Evolutionary conservation across 1,140 invertebrate species (phyloP).

Genomic region (Zaprionus inermis): DNA sequence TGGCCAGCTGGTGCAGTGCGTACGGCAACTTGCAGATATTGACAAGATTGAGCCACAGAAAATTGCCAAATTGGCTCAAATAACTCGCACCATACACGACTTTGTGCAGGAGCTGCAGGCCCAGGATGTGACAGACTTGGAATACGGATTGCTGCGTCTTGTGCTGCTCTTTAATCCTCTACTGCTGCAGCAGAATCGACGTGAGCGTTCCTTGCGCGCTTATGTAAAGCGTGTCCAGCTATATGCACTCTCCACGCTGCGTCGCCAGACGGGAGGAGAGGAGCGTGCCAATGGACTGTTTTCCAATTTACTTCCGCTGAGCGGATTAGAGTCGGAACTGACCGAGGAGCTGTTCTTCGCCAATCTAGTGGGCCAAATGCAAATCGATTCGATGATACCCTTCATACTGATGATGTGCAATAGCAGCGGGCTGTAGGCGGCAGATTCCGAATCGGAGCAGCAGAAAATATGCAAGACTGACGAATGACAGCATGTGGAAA

Average conservation of each 20-base stretch:
- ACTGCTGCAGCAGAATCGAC: conserved; percentile 59
- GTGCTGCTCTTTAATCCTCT: conserved; percentile 89
- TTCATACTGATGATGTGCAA: conserved; percentile 93
- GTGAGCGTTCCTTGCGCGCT: conserved; percentile 61
- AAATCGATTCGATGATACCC: conserved; percentile 96
- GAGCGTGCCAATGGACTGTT: conserved; percentile 84
- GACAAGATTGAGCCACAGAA: conserved; percentile 90
- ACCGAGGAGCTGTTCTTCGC: conserved; percentile 96
- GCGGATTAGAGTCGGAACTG: conserved; percentile 90
- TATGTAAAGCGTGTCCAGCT: conserved; percentile 76
- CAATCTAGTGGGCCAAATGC: conserved; percentile 94
- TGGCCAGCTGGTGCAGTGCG: conserved; percentile 90
- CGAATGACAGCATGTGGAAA: conserved; percentile 9
- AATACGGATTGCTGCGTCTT: conserved; percentile 95
- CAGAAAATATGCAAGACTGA: conserved; percentile 63
- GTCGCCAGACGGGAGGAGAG: conserved; percentile 52
- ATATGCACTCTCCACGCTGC: conserved; percentile 64
- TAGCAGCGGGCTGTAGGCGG: conserved; percentile 60
- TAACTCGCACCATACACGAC: conserved; percentile 92
- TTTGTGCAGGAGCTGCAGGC: conserved; percentile 90
- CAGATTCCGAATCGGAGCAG: not conserved
- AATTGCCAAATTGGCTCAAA: conserved; percentile 92
- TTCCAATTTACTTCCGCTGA: conserved; percentile 90
- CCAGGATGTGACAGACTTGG: conserved; percentile 90
- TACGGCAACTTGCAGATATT: conserved; percentile 85